These are phyloP conservation scores for Elgaria multicarinata DNA, from an alignment of 2,113 vertebrate species.

Conservation along the genomic window DNA sequence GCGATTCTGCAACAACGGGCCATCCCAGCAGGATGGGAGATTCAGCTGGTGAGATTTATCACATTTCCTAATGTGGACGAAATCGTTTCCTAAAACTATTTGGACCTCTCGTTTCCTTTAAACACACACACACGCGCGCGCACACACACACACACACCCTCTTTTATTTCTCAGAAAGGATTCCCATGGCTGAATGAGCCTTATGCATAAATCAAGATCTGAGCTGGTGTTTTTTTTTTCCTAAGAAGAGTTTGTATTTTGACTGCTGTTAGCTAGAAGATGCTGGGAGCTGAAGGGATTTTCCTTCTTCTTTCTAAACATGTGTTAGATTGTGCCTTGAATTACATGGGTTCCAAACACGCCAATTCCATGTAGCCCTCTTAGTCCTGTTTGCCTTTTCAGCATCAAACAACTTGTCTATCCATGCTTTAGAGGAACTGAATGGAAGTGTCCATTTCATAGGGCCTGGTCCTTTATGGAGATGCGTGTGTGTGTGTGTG, in stretches of 20 bases:
- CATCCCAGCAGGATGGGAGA: not conserved
- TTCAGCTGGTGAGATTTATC: not conserved
- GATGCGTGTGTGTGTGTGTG: not conserved
- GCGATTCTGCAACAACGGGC: not conserved
- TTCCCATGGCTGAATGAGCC: not conserved
- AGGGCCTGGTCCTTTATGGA: not conserved
- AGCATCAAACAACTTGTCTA: not conserved
- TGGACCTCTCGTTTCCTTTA: not conserved
- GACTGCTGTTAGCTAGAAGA: too few species aligned
- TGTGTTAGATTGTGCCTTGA: too few species aligned
- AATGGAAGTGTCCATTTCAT: not conserved
- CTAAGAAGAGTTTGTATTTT: not conserved
- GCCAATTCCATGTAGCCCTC: not conserved
- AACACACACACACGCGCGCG: too few species aligned
- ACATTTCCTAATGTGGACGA: not conserved
- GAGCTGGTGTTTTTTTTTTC: not conserved
- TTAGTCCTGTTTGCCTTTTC: not conserved
- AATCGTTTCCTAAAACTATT: not conserved
- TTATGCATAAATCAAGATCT: not conserved
- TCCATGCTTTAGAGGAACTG: not conserved
- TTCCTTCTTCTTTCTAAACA: too few species aligned
- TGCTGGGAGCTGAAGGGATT: too few species aligned
- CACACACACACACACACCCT: not conserved
- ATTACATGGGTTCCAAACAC: not conserved
- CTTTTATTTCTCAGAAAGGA: not conserved